Evolutionary conservation across 2,888 invertebrate species (phyloP).

Genomic region (Minunthozetes semirufus): DNA sequence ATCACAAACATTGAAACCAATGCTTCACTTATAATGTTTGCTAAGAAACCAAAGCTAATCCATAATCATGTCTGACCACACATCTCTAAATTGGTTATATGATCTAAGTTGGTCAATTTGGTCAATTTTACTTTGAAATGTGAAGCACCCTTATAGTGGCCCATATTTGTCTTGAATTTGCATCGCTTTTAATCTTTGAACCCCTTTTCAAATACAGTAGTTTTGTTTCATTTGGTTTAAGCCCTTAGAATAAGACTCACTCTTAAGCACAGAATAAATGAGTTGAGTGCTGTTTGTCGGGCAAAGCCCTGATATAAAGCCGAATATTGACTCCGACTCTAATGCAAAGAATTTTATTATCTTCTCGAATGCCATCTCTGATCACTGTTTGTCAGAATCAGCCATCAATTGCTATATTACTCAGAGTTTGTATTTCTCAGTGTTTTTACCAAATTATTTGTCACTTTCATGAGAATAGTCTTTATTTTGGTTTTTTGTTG

Average conservation of each 20-base stretch:
- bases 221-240: no score
- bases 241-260: no score
- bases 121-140: no score
- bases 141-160: no score
- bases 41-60: no score
- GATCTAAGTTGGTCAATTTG: no score
- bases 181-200: not conserved
- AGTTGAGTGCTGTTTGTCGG: not conserved
- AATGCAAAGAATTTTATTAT: slow-evolving; percentile 4
- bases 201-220: not conserved
- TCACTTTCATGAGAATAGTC: not conserved
- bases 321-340: not conserved
- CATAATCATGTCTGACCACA: no score
- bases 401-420: not conserved
- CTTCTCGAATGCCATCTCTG: not conserved
- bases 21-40: no score
- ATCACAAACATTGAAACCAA: no score
- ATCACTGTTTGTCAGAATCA: slow-evolving; percentile 1
- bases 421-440: not conserved
- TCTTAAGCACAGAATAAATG: not conserved
- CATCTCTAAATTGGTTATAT: no score
- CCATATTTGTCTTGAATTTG: no score
- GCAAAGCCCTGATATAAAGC: not conserved
- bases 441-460: not conserved
- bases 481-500: not conserved